These are phyloP conservation scores for Myotis daubentonii DNA, from an alignment of 2,797 vertebrate genomes.

Conservation along the genomic window DNA sequence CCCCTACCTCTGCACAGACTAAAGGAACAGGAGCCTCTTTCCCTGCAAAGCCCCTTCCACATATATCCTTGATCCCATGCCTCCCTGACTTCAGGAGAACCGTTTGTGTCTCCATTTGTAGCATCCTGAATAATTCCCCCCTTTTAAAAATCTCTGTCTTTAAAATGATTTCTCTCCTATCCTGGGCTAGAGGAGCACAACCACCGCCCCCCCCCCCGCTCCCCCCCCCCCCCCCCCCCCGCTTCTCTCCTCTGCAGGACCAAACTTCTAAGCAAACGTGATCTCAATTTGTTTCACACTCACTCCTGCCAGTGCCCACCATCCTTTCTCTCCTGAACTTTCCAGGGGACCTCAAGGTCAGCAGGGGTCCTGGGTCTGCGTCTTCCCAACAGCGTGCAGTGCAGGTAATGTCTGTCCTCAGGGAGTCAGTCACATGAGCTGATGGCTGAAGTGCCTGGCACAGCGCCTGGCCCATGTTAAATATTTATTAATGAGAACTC, in stretches of 20 bases:
- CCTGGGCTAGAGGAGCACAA: neutral
- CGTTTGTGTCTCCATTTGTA: neutral
- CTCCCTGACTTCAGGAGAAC: neutral
- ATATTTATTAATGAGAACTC: neutral
- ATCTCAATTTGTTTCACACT: neutral
- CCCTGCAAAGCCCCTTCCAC: neutral
- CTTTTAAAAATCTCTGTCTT: neutral
- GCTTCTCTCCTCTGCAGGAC: neutral
- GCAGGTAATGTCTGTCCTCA: no score
- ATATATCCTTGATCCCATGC: neutral
- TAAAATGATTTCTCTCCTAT: neutral
- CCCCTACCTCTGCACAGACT: rapidly evolving
- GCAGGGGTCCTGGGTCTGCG: neutral
- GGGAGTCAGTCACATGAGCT: neutral
- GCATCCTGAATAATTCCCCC: neutral
- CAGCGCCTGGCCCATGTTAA: neutral
- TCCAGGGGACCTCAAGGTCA: neutral
- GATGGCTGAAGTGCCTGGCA: neutral
- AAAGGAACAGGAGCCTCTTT: neutral
- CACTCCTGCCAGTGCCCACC: neutral
- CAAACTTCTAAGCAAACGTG: neutral
- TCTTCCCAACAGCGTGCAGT: neutral
- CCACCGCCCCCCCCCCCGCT: no score
- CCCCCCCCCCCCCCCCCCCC: rapidly evolving
- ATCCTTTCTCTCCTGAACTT: neutral